These are phyloP conservation scores for Cacatua alba DNA, from an alignment of 2,113 vertebrate genomes.

Conservation along the genomic window DNA sequence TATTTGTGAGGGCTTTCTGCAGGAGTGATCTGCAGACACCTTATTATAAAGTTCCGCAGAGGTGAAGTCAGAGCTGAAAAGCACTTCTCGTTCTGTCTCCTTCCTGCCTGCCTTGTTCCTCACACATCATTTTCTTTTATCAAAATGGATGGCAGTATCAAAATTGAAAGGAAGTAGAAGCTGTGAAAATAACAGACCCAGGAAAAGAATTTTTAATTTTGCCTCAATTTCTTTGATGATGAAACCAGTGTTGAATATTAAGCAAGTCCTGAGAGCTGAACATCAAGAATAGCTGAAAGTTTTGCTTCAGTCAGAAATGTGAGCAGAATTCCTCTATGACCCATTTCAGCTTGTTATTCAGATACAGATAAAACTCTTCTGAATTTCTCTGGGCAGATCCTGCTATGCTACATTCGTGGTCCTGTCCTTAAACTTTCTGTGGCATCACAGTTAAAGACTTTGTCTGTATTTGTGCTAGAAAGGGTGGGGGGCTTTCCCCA, in stretches of 20 bases:
- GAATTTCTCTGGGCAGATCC: not conserved
- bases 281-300: constrained; percentile 49
- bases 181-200: constrained; percentile 69
- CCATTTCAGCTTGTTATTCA: not conserved
- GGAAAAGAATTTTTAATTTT: constrained; percentile 72
- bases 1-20: constrained; percentile 58
- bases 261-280: constrained; percentile 46
- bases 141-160: constrained; percentile 56
- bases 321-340: constrained; percentile 23
- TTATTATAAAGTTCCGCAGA: constrained; percentile 67
- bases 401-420: not conserved
- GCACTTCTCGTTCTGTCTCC: constrained; percentile 57
- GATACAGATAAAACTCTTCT: not conserved
- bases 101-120: constrained; percentile 56
- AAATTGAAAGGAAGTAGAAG: constrained; percentile 67
- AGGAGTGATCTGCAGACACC: constrained; percentile 50
- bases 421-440: not conserved
- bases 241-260: constrained; percentile 63
- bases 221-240: constrained; percentile 69
- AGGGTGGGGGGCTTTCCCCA: not conserved
- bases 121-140: constrained; percentile 70
- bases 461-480: not conserved
- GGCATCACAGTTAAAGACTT: not conserved
- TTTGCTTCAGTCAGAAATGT: constrained; percentile 44
- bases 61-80: constrained; percentile 51